phyloP scores from a whole-genome alignment of 2,888 invertebrate genomes.

The Poecilus cupreus region DNA sequence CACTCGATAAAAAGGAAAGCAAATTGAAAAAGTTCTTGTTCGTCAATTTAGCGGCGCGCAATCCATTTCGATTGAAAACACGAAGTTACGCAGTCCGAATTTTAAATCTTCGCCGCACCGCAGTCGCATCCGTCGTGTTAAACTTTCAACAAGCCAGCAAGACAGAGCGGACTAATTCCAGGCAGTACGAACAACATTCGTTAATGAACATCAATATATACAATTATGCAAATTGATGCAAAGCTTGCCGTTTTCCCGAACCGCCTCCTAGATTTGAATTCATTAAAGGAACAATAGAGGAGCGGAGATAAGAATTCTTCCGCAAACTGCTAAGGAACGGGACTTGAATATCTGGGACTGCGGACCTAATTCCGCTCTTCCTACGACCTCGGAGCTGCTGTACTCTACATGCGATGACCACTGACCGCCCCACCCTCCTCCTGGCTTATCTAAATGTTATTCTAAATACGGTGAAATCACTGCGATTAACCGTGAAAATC shows the following conservation, averaged over 20 bases:
- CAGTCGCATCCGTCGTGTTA: conserved; percentile 25
- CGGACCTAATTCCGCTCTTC: conserved; percentile 35
- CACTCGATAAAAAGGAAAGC: conserved; percentile 56
- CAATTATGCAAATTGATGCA: conserved; percentile 73
- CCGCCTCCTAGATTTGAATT: conserved; percentile 71
- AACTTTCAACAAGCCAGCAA: conserved; percentile 42
- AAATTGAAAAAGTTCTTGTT: conserved; percentile 59
- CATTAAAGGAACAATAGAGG: conserved; percentile 67
- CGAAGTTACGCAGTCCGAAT: conserved; percentile 66
- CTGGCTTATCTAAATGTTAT: conserved; percentile 19
- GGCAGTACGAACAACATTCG: conserved; percentile 68
- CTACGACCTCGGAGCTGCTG: no score
- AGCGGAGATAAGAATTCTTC: conserved; percentile 58
- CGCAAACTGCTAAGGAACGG: conserved; percentile 56
- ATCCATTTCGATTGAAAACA: conserved; percentile 68
- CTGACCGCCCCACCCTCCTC: background rate
- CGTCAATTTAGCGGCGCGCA: conserved; percentile 63
- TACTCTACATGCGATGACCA: no score
- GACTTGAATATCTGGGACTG: conserved; percentile 55
- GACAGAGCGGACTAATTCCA: conserved; percentile 57
- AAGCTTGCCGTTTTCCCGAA: conserved; percentile 71
- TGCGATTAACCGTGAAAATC: conserved; percentile 20
- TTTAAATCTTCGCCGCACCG: conserved; percentile 61
- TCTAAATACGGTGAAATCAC: conserved; percentile 12
- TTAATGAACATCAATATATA: conserved; percentile 73